Evolutionary conservation across 2,797 vertebrate genomes (phyloP).

Genomic region (Peromyscus attwateri): DNA sequence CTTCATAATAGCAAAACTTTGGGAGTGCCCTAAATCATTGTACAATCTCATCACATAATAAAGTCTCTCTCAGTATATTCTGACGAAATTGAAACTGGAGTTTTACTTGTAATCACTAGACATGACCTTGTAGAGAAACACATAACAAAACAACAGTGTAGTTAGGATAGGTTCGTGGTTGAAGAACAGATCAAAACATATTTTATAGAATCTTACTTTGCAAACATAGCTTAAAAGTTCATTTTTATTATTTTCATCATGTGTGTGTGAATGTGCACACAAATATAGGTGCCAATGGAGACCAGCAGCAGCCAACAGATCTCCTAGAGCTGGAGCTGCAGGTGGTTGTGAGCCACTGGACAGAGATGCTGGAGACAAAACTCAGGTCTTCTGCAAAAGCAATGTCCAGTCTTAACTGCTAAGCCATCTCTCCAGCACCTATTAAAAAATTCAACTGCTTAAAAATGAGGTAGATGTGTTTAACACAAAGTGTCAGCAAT

Average conservation of each 20-base stretch:
- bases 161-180: background rate
- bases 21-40: slow-evolving; percentile 25
- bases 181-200: background rate
- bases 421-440: background rate
- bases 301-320: background rate
- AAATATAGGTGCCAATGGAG: background rate
- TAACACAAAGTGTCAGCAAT: background rate
- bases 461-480: background rate
- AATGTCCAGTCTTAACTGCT: background rate
- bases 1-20: slow-evolving; percentile 39
- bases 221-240: background rate
- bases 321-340: background rate
- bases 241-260: background rate
- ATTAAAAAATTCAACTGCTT: background rate
- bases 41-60: background rate
- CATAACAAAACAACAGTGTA: background rate
- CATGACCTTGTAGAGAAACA: background rate
- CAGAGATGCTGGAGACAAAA: background rate
- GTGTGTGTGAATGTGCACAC: background rate
- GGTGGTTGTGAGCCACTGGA: background rate
- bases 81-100: background rate
- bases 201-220: background rate
- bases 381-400: background rate
- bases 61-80: slow-evolving; percentile 44
- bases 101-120: slow-evolving; percentile 10